Conservation (phyloP, 2,113 vertebrate species). For the Archilochus colubris region DNA sequence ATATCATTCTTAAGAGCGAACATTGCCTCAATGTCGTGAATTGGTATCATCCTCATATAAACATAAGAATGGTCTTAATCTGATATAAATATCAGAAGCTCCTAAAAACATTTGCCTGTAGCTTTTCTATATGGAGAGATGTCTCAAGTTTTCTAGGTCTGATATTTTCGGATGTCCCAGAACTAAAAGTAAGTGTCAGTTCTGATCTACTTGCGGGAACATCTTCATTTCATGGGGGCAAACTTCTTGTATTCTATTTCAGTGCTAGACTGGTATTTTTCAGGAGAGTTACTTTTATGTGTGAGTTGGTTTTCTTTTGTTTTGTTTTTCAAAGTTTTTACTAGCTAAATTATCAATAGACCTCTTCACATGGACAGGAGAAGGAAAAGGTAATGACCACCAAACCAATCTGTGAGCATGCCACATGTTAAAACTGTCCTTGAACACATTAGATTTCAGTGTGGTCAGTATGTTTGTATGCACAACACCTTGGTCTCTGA, state of each 20-base stretch:
- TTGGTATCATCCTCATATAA: not conserved
- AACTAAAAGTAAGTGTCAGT: conserved; percentile 45
- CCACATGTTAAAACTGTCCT: not conserved
- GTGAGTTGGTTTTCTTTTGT: too few species aligned
- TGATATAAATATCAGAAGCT: not conserved
- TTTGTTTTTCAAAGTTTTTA: not conserved
- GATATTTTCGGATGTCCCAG: conserved; percentile 55
- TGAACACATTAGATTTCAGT: not conserved
- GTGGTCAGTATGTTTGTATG: not conserved
- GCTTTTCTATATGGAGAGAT: conserved; percentile 1
- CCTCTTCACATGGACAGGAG: not conserved
- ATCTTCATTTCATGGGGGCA: not conserved
- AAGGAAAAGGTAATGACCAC: not conserved
- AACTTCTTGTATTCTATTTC: not conserved
- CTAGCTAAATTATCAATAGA: not conserved
- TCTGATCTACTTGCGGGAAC: conserved; percentile 48
- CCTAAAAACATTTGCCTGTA: not conserved
- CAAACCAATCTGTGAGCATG: accelerated
- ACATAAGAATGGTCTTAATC: not conserved
- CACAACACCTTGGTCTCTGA: not conserved
- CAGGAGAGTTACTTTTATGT: not conserved
- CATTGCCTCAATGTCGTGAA: not conserved
- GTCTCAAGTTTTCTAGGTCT: conserved; percentile 57
- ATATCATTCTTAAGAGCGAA: not conserved
- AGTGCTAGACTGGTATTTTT: not conserved